These are phyloP conservation scores for Tetraodon nigroviridis DNA, from an alignment of 2,113 vertebrate genomes.

Conservation along the genomic window DNA sequence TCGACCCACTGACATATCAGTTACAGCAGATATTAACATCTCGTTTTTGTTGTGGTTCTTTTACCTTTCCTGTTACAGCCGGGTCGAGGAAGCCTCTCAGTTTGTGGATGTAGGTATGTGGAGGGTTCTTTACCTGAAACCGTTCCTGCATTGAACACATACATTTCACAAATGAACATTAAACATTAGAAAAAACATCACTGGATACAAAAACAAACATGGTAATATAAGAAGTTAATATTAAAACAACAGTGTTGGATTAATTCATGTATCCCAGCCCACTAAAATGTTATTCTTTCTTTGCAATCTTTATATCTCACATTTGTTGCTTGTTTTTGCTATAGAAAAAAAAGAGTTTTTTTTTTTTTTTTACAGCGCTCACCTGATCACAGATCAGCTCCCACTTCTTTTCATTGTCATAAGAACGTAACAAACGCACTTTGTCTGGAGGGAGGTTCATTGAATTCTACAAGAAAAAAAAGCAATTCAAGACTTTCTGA, in stretches of 20 bases:
- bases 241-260: too few relatives aligned
- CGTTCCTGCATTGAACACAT: constrained; percentile 76
- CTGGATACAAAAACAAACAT: too few relatives aligned
- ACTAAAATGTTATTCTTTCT: too few relatives aligned
- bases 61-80: constrained; percentile 87
- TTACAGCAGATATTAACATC: too few relatives aligned
- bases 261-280: too few relatives aligned
- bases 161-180: neutral
- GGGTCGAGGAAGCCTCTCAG: constrained; percentile 90
- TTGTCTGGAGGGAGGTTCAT: constrained; percentile 97
- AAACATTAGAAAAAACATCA: too few relatives aligned
- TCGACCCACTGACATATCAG: too few relatives aligned
- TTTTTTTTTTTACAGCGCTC: constrained; percentile 21
- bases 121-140: constrained; percentile 95
- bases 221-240: too few relatives aligned
- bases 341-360: too few relatives aligned
- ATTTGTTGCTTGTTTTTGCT: too few relatives aligned
- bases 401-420: constrained; percentile 93
- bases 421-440: constrained; percentile 88
- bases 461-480: constrained; percentile 81
- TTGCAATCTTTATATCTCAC: too few relatives aligned
- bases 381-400: constrained; percentile 92
- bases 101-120: constrained; percentile 93
- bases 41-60: neutral
- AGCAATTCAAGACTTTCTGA: neutral